Percentiles rank a stretch among this genome's conserved stretches.
Conservation (phyloP, 2,888 invertebrate species). For the Pollenia griseotomentosa region DNA sequence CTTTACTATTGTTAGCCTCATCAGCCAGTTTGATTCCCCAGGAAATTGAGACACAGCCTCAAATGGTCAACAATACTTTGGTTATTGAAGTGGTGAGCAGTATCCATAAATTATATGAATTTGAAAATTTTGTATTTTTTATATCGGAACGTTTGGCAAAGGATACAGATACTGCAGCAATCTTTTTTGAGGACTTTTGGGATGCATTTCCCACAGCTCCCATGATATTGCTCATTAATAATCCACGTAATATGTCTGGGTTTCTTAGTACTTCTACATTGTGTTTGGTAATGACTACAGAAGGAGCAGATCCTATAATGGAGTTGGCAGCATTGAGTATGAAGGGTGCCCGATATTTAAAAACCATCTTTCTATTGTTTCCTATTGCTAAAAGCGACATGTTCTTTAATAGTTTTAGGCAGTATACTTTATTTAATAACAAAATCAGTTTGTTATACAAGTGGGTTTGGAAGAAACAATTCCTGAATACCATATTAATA, state of each 20-base stretch:
- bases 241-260: conserved; percentile 70
- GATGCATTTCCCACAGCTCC: conserved; percentile 76
- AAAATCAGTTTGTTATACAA: conserved; percentile 72
- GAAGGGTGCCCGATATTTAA: conserved; percentile 75
- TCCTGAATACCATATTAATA: conserved; percentile 76
- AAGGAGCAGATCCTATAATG: conserved; percentile 78
- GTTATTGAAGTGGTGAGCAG: conserved; percentile 75
- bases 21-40: conserved; percentile 7
- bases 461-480: conserved; percentile 79
- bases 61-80: conserved; percentile 74
- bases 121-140: conserved; percentile 79
- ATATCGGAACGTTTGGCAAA: conserved; percentile 77
- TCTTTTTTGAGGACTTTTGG: conserved; percentile 77
- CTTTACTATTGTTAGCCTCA: conserved; percentile 46
- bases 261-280: conserved; percentile 78
- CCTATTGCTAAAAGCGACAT: conserved; percentile 71
- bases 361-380: conserved; percentile 78
- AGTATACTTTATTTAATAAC: conserved; percentile 52
- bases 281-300: conserved; percentile 78
- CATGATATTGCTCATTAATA: conserved; percentile 71
- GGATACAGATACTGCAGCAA: conserved; percentile 51
- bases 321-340: conserved; percentile 77
- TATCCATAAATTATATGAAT: conserved; percentile 75
- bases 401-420: conserved; percentile 60
- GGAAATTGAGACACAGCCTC: conserved; percentile 48